These are phyloP conservation scores for Cloeon dipterum DNA, from an alignment of 2,888 invertebrate species.

Conservation along the genomic window DNA sequence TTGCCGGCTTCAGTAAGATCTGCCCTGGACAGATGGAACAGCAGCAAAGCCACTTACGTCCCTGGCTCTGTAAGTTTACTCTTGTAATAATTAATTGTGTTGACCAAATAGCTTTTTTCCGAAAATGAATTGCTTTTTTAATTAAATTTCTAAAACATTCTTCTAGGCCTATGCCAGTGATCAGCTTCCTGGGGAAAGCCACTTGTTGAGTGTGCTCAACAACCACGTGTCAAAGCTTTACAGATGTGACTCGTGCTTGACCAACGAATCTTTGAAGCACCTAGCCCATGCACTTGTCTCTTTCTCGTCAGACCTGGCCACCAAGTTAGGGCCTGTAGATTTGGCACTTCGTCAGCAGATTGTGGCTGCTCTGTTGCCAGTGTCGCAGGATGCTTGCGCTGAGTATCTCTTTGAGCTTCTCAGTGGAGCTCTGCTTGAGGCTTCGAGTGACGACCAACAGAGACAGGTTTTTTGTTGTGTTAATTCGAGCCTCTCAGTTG, in stretches of 20 bases:
- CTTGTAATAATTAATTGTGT: no score
- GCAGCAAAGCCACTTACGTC: conserved; percentile 13
- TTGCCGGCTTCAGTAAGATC: conserved; percentile 29
- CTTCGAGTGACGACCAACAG: conserved; percentile 35
- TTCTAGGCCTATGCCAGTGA: conserved; percentile 40
- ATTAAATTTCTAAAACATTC: conserved; percentile 5
- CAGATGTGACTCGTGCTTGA: conserved; percentile 28
- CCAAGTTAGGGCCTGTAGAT: conserved; percentile 29
- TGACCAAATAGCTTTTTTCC: conserved; percentile 1
- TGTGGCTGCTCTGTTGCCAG: conserved; percentile 44
- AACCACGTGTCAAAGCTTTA: conserved; percentile 32
- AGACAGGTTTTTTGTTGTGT: conserved; percentile 29
- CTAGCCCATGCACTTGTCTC: conserved; percentile 35
- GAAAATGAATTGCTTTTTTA: no score
- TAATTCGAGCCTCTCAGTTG: no score
- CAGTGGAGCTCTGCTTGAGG: background rate
- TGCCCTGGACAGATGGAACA: conserved; percentile 37
- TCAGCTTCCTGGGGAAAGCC: conserved; percentile 63
- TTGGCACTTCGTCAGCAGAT: conserved; percentile 35
- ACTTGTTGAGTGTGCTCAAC: conserved; percentile 48
- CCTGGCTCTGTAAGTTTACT: background rate
- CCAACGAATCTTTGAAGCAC: conserved; percentile 38
- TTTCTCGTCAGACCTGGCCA: conserved; percentile 36
- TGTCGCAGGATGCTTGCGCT: conserved; percentile 53
- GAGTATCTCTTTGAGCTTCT: conserved; percentile 40